These are phyloP conservation scores for Alca torda DNA, from an alignment of 2,797 vertebrate species.

Conservation along the genomic window DNA sequence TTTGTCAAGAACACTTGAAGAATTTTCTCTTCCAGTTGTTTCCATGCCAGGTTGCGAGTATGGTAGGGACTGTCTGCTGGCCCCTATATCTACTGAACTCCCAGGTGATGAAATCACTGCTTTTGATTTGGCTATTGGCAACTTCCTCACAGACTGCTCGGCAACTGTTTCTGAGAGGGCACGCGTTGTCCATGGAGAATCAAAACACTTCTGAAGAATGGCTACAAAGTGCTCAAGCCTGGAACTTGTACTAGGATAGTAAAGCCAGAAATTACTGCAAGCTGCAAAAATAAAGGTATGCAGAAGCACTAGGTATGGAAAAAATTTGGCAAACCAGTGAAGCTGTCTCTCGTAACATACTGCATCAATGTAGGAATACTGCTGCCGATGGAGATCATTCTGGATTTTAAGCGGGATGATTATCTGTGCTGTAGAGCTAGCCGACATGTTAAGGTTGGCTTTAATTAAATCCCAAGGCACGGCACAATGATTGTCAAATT, in stretches of 20 bases:
- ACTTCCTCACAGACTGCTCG: constrained; percentile 75
- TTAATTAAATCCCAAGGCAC: constrained; percentile 79
- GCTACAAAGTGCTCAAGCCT: constrained; percentile 83
- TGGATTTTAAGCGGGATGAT: constrained; percentile 73
- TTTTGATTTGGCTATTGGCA: constrained; percentile 74
- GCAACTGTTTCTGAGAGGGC: constrained; percentile 84
- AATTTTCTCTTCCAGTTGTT: constrained; percentile 74
- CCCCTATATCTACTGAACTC: constrained; percentile 66
- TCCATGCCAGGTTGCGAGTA: constrained; percentile 75
- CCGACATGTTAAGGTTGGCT: constrained; percentile 67
- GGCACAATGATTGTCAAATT: constrained; percentile 78
- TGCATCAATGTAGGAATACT: constrained; percentile 83
- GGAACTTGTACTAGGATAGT: constrained; percentile 83
- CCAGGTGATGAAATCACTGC: constrained; percentile 66
- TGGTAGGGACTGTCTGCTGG: constrained; percentile 72
- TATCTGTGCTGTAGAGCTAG: background rate
- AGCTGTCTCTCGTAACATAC: constrained; percentile 83
- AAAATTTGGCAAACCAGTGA: constrained; percentile 86
- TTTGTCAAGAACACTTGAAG: constrained; percentile 81
- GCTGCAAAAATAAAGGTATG: constrained; percentile 83
- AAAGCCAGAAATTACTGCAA: constrained; percentile 86
- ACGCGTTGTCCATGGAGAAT: constrained; percentile 83
- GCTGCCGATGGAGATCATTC: constrained; percentile 81
- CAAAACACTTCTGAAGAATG: constrained; percentile 84
- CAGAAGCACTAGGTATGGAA: constrained; percentile 83